Base-by-base conservation (phyloP, 2,888 invertebrate genomes). In the Drosophila histrio region DNA sequence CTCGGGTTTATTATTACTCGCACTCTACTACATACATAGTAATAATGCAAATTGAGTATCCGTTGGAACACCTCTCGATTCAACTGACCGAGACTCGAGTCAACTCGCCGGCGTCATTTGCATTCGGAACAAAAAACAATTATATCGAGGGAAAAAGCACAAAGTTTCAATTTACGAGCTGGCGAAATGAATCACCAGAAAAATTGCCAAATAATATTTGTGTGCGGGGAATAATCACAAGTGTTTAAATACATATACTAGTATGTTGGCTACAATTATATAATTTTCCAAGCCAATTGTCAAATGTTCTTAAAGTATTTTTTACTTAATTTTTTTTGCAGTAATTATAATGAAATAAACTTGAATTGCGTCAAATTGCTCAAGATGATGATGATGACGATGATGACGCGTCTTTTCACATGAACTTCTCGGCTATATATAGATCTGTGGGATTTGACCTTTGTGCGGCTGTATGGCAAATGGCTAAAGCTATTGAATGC, bases 321-420 rank as follows among this genome's bases (percentile, higher is more conserved):
- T 38, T 52, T 21, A 11, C 17, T 44, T 56, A 28, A 9, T 28
- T 13, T 28, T 22, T 13, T 66, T 59, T 36, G 13, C 54, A 49
- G 32, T 61, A 86, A 86, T 81, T 81, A 86, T 83, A 79, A 77
- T 53, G 63, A 72, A 77, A 77, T 86, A 54, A 65, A 65, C 38
- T 26, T 21, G 15, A 66, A 76, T 65, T 76, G 65, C 60, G 56
- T 49, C 60, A 74, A 71, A 58, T 72, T 67, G 61, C 38, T 49
- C 19, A 6, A 41, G 30, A 43, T 24, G 53, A 59, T 53, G 54
- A 59, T 54, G 56, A 66, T 39, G 56, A 39, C 57, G 78, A 60
- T 47, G 79, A 71, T 46, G 69, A 69, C 63, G 56, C 24, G 32
- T 43, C 57, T 59, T 44, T 74, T 80, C 64, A 58, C 85, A 66